Percentiles rank a stretch among this genome's conserved stretches.
Conservation (phyloP, 1,140 invertebrate genomes). For the Hyles euphorbiae region DNA sequence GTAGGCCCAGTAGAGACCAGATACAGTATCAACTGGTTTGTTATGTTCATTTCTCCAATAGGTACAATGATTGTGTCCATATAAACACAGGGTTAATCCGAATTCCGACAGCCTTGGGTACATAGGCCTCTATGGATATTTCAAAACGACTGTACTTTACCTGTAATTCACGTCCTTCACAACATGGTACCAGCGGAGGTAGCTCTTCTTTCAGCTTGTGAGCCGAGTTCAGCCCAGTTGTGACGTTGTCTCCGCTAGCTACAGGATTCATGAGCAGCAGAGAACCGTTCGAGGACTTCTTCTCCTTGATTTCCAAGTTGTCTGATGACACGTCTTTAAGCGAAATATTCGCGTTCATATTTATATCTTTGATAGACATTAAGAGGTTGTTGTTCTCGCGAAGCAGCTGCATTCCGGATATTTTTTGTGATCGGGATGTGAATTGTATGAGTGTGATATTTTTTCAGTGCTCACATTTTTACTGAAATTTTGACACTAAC, state of each 20-base stretch:
- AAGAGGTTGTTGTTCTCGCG: slow-evolving; percentile 41
- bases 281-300: slow-evolving; percentile 46
- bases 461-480: slow-evolving; percentile 42
- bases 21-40: too few relatives aligned
- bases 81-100: too few relatives aligned
- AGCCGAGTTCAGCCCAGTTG: slow-evolving; percentile 34
- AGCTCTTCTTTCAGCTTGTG: slow-evolving; percentile 56
- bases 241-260: slow-evolving; percentile 61
- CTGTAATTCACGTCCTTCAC: slow-evolving; percentile 61
- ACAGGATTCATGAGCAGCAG: slow-evolving; percentile 58
- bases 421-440: slow-evolving; percentile 14
- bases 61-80: too few relatives aligned
- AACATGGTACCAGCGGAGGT: slow-evolving; percentile 56
- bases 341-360: slow-evolving; percentile 32
- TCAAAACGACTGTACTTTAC: slow-evolving; percentile 21
- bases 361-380: slow-evolving; percentile 31
- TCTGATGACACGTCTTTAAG: slow-evolving; percentile 34
- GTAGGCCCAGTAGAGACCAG: too few relatives aligned
- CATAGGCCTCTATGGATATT: background rate
- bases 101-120: too few relatives aligned
- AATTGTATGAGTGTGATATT: slow-evolving; percentile 18
- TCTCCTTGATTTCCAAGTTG: slow-evolving; percentile 52
- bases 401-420: slow-evolving; percentile 49
- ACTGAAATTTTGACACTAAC: slow-evolving; percentile 45
- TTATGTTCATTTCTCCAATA: too few relatives aligned